Evolutionary conservation across 2,113 vertebrate species (phyloP).

Genomic region (Haplotaxodon microlepis): DNA sequence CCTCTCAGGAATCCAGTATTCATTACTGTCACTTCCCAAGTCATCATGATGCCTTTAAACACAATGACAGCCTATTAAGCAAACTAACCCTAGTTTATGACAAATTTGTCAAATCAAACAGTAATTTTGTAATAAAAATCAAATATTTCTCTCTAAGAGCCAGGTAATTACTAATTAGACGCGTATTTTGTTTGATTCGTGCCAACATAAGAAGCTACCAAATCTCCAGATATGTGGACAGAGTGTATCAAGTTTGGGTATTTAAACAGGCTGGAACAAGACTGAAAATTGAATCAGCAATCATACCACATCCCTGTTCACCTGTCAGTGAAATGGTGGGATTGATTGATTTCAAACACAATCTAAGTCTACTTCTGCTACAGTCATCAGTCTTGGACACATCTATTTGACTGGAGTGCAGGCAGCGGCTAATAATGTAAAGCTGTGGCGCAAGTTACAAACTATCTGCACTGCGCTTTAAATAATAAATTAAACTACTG

Average conservation of each 20-base stretch:
- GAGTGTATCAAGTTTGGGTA: background rate
- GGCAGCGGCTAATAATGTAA: background rate
- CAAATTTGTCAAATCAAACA: background rate
- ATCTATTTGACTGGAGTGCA: background rate
- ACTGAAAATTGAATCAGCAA: background rate
- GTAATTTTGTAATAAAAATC: background rate
- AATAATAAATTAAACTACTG: background rate
- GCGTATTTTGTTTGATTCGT: background rate
- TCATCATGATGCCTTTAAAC: background rate
- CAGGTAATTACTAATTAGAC: background rate
- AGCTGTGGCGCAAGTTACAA: background rate
- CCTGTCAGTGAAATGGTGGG: background rate
- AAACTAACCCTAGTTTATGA: background rate
- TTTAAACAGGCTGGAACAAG: background rate
- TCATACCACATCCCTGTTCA: background rate
- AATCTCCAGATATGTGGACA: background rate
- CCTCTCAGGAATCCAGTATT: background rate
- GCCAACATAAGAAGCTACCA: background rate
- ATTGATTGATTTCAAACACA: background rate
- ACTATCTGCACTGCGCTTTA: background rate
- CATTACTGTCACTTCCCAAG: background rate
- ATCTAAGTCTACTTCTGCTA: background rate
- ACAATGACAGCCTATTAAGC: background rate
- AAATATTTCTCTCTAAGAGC: background rate
- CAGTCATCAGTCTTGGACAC: background rate